phyloP scores from a whole-genome alignment of 2,113 vertebrate genomes.

The Lontra canadensis region DNA sequence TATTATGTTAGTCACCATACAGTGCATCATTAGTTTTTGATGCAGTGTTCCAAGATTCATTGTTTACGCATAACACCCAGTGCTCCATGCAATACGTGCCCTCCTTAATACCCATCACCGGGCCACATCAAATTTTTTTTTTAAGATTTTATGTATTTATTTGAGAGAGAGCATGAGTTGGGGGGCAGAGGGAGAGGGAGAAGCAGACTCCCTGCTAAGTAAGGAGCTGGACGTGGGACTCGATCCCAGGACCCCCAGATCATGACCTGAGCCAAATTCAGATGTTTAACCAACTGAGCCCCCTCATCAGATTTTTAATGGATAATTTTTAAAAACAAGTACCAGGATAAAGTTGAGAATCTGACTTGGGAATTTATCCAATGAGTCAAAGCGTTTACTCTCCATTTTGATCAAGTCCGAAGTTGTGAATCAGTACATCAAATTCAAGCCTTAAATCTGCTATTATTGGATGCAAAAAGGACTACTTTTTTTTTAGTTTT shows the following conservation, averaged over 20 bases:
- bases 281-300: neutral
- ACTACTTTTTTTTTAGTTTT: neutral
- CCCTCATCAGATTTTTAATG: neutral
- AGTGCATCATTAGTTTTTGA: no score
- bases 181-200: neutral
- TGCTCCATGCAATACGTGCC: no score
- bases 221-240: neutral
- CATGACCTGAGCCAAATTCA: neutral
- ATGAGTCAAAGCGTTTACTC: neutral
- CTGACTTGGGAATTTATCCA: neutral
- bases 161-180: neutral
- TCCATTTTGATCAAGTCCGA: conserved; percentile 11
- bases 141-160: neutral
- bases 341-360: neutral
- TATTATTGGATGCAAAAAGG: neutral
- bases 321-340: neutral
- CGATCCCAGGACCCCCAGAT: neutral
- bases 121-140: neutral
- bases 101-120: no score
- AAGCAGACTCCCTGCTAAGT: neutral
- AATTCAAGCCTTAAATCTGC: neutral
- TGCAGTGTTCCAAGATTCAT: no score
- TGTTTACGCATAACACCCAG: no score
- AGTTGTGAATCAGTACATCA: neutral
- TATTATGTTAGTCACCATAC: no score